phyloP scores from a whole-genome alignment of 2,113 vertebrate species.

The Plecotus auritus region DNA sequence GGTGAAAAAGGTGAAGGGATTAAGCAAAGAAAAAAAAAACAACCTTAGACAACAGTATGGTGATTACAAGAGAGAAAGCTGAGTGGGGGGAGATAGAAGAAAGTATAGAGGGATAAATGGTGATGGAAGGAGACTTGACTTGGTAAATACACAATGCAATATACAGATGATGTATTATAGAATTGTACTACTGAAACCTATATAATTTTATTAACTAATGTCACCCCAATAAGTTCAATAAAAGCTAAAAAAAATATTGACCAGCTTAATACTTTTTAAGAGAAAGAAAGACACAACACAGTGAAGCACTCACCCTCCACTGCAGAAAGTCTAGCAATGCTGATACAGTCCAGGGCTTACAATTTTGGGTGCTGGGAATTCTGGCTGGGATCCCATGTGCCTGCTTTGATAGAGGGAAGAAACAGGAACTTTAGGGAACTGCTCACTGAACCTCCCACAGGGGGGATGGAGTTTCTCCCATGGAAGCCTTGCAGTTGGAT shows the following conservation, averaged over 20 bases:
- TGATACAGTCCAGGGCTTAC: not conserved
- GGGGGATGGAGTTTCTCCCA: not conserved
- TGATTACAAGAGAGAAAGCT: not conserved
- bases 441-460: not conserved
- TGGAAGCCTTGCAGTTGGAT: not conserved
- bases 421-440: not conserved
- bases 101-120: not conserved
- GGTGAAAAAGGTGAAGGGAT: not conserved
- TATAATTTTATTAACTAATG: not conserved
- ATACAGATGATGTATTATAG: not conserved
- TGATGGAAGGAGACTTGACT: not conserved
- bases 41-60: not conserved
- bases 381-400: not conserved
- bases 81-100: not conserved
- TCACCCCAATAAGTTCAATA: not conserved
- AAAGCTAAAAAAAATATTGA: not conserved
- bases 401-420: not conserved
- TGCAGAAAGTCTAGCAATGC: not conserved
- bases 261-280: not conserved
- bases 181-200: not conserved
- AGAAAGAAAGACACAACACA: not conserved
- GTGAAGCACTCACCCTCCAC: not conserved
- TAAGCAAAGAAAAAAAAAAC: not conserved
- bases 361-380: not conserved
- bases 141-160: not conserved